Conservation (phyloP, 2,113 vertebrate species). For the Corapipo altera region DNA sequence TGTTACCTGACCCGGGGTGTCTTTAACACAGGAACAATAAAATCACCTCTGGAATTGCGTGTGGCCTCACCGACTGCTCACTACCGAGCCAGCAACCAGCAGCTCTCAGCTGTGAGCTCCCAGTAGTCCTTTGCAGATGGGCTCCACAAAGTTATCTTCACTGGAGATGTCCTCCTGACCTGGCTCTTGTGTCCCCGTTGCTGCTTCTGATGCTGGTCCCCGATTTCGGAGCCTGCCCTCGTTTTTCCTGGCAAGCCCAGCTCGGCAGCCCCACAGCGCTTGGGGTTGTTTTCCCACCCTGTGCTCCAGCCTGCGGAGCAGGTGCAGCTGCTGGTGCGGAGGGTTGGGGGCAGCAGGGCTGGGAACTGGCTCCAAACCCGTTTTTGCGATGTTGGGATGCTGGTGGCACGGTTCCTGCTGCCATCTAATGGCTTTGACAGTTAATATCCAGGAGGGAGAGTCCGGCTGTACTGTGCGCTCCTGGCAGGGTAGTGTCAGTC, state of each 20-base stretch:
- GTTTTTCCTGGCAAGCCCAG: neutral
- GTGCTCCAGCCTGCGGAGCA: neutral
- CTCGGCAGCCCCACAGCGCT: neutral
- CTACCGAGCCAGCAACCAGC: rapidly evolving
- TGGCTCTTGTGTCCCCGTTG: rapidly evolving
- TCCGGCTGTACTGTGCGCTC: rapidly evolving
- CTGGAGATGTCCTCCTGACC: neutral
- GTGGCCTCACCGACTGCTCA: neutral
- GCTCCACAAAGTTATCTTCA: neutral
- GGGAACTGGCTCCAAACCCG: neutral
- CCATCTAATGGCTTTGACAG: constrained; percentile 51
- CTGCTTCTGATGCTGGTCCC: neutral
- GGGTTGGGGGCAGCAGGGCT: neutral
- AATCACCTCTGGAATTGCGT: rapidly evolving
- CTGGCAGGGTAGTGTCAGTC: rapidly evolving
- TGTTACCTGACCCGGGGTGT: neutral
- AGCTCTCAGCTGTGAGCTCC: rapidly evolving
- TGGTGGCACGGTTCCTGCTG: constrained; percentile 13
- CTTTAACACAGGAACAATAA: neutral
- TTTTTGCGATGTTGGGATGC: rapidly evolving
- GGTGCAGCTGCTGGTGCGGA: neutral
- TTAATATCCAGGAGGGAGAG: neutral
- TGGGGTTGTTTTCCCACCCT: rapidly evolving
- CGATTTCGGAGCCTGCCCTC: rapidly evolving
- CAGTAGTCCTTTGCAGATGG: neutral